These are phyloP conservation scores for Euproctis similis DNA, from an alignment of 2,888 invertebrate genomes.

Conservation along the genomic window DNA sequence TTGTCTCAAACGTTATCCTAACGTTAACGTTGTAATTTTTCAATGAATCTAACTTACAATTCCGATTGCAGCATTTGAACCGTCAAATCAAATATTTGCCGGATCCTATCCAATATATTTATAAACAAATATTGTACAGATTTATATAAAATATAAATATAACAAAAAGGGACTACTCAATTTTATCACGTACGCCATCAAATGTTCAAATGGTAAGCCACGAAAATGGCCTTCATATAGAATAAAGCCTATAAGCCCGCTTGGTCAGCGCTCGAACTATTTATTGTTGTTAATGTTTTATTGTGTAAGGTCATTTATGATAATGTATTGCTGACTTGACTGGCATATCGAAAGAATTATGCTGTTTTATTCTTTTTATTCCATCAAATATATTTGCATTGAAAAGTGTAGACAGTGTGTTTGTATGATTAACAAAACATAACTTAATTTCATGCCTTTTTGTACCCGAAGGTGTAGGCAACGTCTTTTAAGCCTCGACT, in stretches of 20 bases:
- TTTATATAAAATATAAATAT: no score
- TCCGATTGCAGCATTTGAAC: conserved; percentile 6
- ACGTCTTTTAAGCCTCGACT: no score
- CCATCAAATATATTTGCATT: no score
- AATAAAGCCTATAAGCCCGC: conserved; percentile 18
- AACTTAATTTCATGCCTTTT: no score
- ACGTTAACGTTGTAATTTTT: conserved; percentile 32
- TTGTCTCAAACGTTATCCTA: conserved; percentile 24
- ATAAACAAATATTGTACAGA: conserved; percentile 18
- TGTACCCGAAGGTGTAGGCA: no score
- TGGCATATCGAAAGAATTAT: no score
- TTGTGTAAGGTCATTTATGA: conserved; percentile 22
- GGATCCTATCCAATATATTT: conserved; percentile 13
- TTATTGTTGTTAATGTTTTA: conserved; percentile 27
- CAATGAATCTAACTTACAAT: no score
- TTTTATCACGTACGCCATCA: conserved; percentile 21
- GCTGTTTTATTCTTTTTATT: no score
- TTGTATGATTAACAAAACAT: no score
- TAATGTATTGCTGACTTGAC: conserved; percentile 22
- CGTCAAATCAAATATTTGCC: conserved; percentile 14
- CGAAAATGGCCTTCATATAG: conserved; percentile 13
- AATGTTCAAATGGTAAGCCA: conserved; percentile 20
- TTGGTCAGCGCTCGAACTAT: conserved; percentile 23
- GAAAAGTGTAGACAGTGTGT: no score
- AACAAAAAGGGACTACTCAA: conserved; percentile 13